Conservation (phyloP, 2,113 vertebrate genomes). For the Eolophus roseicapilla region DNA sequence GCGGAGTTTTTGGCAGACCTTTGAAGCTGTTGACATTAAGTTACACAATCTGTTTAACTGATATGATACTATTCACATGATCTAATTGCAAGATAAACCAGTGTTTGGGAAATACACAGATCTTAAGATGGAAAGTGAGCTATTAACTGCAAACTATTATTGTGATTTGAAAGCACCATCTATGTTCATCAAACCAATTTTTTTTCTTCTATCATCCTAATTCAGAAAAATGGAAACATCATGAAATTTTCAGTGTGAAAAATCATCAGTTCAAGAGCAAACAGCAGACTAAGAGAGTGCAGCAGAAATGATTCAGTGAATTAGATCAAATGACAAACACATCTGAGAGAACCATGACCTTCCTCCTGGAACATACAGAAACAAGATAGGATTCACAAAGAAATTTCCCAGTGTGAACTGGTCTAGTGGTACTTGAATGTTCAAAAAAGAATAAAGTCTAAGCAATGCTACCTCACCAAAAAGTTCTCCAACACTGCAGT, state of each 20-base stretch:
- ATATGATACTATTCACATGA: background rate
- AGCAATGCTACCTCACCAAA: background rate
- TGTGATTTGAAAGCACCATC: background rate
- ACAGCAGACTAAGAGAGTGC: background rate
- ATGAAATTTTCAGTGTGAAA: background rate
- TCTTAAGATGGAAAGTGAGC: background rate
- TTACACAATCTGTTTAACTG: background rate
- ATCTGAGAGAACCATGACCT: background rate
- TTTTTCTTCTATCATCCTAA: background rate
- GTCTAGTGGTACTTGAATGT: background rate
- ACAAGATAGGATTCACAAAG: background rate
- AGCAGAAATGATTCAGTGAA: background rate
- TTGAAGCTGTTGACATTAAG: background rate
- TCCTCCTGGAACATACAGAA: background rate
- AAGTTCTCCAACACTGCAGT: background rate
- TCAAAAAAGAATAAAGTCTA: background rate
- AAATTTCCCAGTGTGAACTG: background rate
- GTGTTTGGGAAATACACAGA: background rate
- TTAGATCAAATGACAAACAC: background rate
- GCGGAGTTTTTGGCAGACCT: background rate
- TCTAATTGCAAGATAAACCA: background rate
- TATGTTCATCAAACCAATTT: background rate
- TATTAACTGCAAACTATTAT: background rate
- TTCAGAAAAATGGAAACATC: background rate
- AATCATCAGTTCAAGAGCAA: background rate